A percentile compares a stretch with the other conserved stretches of the same genome.
These are phyloP conservation scores for Tokudaia tokunoshimensis DNA, from an alignment of 2,797 vertebrate genomes.

Conservation along the genomic window DNA sequence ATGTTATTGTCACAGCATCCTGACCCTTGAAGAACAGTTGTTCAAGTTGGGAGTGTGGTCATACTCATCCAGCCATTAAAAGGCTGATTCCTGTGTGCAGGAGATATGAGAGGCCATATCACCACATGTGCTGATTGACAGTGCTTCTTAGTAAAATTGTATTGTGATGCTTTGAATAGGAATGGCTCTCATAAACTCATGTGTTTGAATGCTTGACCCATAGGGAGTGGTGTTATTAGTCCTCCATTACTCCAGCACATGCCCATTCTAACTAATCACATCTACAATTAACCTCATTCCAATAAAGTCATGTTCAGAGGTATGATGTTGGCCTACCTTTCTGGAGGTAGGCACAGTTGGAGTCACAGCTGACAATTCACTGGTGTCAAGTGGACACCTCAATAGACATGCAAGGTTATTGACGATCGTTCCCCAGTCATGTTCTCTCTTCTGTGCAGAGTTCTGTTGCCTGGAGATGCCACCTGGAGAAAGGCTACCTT, in stretches of 20 bases:
- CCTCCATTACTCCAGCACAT: not conserved
- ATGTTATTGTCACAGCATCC: conserved; percentile 82
- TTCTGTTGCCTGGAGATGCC: not conserved
- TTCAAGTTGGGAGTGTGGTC: conserved; percentile 77
- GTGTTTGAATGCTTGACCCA: not conserved
- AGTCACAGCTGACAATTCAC: conserved; percentile 70
- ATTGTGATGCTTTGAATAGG: not conserved
- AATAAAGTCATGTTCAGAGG: conserved; percentile 22
- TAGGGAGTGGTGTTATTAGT: not conserved
- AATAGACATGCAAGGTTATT: conserved; percentile 50
- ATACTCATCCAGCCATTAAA: conserved; percentile 82
- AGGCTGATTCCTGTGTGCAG: conserved; percentile 84
- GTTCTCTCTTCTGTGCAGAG: conserved; percentile 50
- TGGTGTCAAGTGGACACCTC: conserved; percentile 65
- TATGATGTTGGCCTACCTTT: not conserved
- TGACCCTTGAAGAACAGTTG: conserved; percentile 82
- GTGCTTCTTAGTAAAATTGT: conserved; percentile 81
- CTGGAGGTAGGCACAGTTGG: not conserved
- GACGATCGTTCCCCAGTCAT: not conserved
- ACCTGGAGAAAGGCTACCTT: not conserved
- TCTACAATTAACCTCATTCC: not conserved
- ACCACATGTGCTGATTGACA: conserved; percentile 71
- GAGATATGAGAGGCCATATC: conserved; percentile 71
- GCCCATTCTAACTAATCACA: not conserved
- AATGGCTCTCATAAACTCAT: not conserved